Base-by-base conservation (phyloP, 2,113 vertebrate species). In the Anser cygnoides region DNA sequence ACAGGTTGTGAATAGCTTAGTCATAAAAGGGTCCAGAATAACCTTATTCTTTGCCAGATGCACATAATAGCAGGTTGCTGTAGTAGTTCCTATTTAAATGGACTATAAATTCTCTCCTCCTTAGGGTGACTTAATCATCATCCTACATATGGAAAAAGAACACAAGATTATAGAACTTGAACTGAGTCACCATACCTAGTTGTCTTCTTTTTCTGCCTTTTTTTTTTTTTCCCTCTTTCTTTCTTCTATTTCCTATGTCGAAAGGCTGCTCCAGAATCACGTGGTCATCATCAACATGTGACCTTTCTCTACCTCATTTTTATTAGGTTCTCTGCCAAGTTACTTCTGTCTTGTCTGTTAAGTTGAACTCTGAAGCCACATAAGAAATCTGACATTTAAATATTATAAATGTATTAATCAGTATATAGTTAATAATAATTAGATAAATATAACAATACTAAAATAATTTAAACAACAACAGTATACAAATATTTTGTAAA, bases 61-160 rank as follows among this genome's bases (percentile, higher is more conserved):
- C 72, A 54, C 70, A 68, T 75, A 92, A 74, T 54, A 58, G 66
- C 11, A 57, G 62, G 52, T 66, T 50, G 78, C 44, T 72, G 37
- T 17, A 84, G 54, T 82, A 43, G 59, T 49, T 93, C 22, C 52
- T 80, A 61, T 76, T 81, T 89, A 19, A 50, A 82, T 59, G 75
- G 94, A 39, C 67, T 89, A 79, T 85, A 81, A 87, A 76, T 84
- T 89, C 43, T 70, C 37, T 71, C 10, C n/a, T 94, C 87, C 52
- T 62, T 58, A 84, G 87, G 39, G 91, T 70, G 39, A 87, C 62
- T 87, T 91, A 72, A 70, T 68, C 74, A 87, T 82, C 70, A 87
- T 41, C 23, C 66, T 85, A 44, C 81, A 79, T 70, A 82, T 12
- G 70, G 77, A 89, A 89, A n/a, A 43, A 89, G 61, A 82, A 67